These are phyloP conservation scores for Mesochorus sp. DNA, from an alignment of 2,888 invertebrate species.

Conservation along the genomic window DNA sequence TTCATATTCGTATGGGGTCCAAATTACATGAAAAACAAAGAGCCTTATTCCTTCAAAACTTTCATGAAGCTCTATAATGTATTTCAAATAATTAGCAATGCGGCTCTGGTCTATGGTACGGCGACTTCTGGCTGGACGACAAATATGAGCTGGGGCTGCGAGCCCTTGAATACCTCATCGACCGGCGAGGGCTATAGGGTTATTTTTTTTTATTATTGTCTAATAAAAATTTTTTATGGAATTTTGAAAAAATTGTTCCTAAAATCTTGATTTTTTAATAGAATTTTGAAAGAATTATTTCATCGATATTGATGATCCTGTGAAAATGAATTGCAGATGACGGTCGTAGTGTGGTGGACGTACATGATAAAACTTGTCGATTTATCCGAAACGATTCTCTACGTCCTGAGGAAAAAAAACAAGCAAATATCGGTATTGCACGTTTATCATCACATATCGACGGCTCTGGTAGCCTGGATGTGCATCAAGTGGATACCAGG, in stretches of 20 bases:
- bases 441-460: constrained; percentile 88
- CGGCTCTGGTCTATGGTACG: constrained; percentile 69
- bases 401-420: constrained; percentile 87
- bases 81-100: constrained; percentile 84
- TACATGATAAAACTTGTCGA: constrained; percentile 86
- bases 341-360: constrained; percentile 83
- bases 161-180: constrained; percentile 87
- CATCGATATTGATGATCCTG: too few relatives aligned
- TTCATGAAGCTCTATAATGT: constrained; percentile 90
- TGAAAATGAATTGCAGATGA: too few relatives aligned
- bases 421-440: constrained; percentile 88
- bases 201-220: constrained; percentile 2
- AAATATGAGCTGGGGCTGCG: constrained; percentile 85
- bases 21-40: constrained; percentile 87
- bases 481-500: constrained; percentile 85
- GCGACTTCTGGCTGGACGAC: constrained; percentile 85
- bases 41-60: constrained; percentile 86
- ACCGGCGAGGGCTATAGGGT: constrained; percentile 78
- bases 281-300: not conserved
- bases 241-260: not conserved
- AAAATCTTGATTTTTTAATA: too few relatives aligned
- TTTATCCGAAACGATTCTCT: constrained; percentile 87
- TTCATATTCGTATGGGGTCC: constrained; percentile 86
- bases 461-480: constrained; percentile 85
- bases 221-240: constrained; percentile 12